Evolutionary conservation across 2,888 invertebrate genomes (phyloP).

Genomic region (Aleiodes leptofemur): DNA sequence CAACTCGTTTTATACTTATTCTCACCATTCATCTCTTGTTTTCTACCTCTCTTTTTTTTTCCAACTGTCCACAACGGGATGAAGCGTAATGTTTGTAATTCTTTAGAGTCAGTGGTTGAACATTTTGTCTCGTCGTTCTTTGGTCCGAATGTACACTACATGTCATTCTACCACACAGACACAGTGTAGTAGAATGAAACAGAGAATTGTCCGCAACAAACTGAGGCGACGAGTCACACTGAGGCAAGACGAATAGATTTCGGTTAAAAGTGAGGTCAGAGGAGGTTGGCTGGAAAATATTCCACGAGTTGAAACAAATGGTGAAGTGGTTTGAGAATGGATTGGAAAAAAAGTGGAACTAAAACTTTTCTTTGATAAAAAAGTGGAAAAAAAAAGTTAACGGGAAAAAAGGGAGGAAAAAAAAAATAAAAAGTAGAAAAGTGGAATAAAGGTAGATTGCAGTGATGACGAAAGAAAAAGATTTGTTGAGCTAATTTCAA

Average conservation of each 20-base stretch:
- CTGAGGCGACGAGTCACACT: slow-evolving; percentile 18
- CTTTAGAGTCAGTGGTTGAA: neutral
- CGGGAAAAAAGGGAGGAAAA: slow-evolving; percentile 36
- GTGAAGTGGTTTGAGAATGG: slow-evolving; percentile 19
- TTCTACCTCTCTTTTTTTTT: neutral
- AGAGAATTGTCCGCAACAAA: slow-evolving; percentile 28
- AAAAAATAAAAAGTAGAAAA: slow-evolving; percentile 33
- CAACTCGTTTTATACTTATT: neutral
- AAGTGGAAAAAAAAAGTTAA: slow-evolving; percentile 16
- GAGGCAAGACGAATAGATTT: neutral
- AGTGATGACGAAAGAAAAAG: slow-evolving; percentile 41
- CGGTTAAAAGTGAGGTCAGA: neutral
- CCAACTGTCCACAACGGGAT: neutral
- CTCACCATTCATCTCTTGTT: neutral
- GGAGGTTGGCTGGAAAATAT: neutral
- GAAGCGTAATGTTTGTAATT: slow-evolving; percentile 7
- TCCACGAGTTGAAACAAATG: slow-evolving; percentile 7
- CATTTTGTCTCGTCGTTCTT: neutral
- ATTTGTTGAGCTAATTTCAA: slow-evolving; percentile 53
- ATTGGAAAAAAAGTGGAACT: neutral
- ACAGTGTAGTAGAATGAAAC: too few relatives aligned
- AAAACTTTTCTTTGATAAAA: slow-evolving; percentile 6
- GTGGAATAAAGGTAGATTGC: slow-evolving; percentile 4
- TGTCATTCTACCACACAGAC: too few relatives aligned
- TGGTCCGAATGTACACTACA: neutral